phyloP scores from a whole-genome alignment of 2,113 vertebrate species.

The Cavia porcellus region DNA sequence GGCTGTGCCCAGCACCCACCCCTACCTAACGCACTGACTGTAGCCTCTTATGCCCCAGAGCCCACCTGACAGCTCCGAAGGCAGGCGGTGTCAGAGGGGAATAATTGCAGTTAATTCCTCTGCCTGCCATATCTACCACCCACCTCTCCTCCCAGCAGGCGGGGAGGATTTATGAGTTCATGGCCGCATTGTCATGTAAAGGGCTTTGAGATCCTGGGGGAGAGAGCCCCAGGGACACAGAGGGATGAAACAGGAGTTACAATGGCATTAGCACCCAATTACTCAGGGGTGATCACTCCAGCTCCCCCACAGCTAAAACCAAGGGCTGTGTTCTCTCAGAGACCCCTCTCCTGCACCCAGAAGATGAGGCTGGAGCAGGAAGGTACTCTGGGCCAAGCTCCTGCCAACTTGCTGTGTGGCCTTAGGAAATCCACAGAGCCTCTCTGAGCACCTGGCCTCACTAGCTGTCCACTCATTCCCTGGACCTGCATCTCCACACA shows the following conservation, averaged over 20 bases:
- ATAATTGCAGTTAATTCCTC: conserved; percentile 69
- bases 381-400: background rate
- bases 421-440: background rate
- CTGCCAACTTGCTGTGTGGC: conserved; percentile 21
- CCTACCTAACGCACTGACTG: background rate
- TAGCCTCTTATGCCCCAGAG: background rate
- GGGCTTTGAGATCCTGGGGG: conserved; percentile 59
- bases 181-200: conserved; percentile 26
- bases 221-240: background rate
- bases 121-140: conserved; percentile 33
- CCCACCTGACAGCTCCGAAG: background rate
- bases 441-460: conserved; percentile 1
- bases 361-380: background rate
- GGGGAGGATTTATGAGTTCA: conserved; percentile 39
- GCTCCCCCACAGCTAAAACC: background rate
- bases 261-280: conserved; percentile 59
- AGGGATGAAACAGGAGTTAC: background rate
- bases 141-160: conserved; percentile 75
- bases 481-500: fast-evolving
- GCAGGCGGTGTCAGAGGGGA: conserved; percentile 20
- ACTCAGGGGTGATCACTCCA: background rate
- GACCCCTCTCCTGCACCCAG: fast-evolving
- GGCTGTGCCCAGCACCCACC: background rate
- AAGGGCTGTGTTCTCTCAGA: background rate
- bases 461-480: background rate